Conservation (phyloP, 2,888 invertebrate species). For the Drosophila melanosoma region DNA sequence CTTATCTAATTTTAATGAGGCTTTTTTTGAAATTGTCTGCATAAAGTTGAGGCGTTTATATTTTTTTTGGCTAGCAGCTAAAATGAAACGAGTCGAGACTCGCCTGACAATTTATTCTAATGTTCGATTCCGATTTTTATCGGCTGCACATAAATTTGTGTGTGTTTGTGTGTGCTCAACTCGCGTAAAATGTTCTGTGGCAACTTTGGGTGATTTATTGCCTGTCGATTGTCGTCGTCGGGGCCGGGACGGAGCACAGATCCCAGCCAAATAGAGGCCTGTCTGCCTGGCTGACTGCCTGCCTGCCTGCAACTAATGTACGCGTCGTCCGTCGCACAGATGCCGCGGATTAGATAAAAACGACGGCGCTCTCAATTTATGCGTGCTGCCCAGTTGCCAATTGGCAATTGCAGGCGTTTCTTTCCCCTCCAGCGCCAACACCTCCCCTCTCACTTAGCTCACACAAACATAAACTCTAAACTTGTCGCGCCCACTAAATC, state of each 20-base stretch:
- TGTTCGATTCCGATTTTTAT: slow-evolving; percentile 73
- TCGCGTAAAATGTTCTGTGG: slow-evolving; percentile 71
- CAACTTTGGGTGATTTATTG: slow-evolving; percentile 83
- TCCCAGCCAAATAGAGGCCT: slow-evolving; percentile 39
- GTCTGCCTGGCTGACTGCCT: slow-evolving; percentile 11
- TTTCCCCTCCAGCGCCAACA: neutral
- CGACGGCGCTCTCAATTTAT: slow-evolving; percentile 77
- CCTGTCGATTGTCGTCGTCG: slow-evolving; percentile 83
- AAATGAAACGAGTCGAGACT: slow-evolving; percentile 11
- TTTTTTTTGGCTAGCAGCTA: neutral
- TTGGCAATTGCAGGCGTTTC: slow-evolving; percentile 48
- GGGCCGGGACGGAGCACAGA: slow-evolving; percentile 31
- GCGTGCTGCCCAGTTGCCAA: slow-evolving; percentile 69
- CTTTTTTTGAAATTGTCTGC: neutral
- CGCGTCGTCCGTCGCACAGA: slow-evolving; percentile 67
- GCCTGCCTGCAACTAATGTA: slow-evolving; percentile 61
- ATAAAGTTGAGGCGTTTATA: neutral
- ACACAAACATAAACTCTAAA: slow-evolving; percentile 43
- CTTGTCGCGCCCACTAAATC: slow-evolving; percentile 80
- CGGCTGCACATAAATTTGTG: slow-evolving; percentile 73
- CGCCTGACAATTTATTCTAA: slow-evolving; percentile 65
- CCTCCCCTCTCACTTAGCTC: neutral
- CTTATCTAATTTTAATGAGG: slow-evolving; percentile 2
- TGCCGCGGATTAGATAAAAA: slow-evolving; percentile 81
- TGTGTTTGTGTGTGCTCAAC: slow-evolving; percentile 25